Percentiles rank a stretch among this genome's conserved stretches.
These are phyloP conservation scores for Gulo gulo DNA, from an alignment of 2,113 vertebrate genomes.

Conservation along the genomic window DNA sequence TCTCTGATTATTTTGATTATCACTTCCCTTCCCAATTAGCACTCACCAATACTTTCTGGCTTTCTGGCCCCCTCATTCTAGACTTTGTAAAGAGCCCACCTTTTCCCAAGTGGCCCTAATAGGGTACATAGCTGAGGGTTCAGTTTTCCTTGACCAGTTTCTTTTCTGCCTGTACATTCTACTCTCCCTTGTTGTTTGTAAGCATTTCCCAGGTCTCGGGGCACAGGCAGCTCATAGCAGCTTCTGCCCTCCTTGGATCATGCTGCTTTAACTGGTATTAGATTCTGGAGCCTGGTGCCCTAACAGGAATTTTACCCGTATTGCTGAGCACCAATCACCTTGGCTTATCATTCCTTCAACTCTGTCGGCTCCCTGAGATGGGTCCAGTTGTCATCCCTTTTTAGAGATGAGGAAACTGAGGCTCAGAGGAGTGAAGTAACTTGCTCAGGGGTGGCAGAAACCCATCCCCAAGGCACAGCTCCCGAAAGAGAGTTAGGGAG, in stretches of 20 bases:
- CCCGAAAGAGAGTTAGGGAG: background rate
- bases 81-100: background rate
- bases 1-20: background rate
- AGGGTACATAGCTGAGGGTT: background rate
- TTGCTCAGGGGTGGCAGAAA: background rate
- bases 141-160: background rate
- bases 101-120: background rate
- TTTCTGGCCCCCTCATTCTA: background rate
- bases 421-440: background rate
- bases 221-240: background rate
- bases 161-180: background rate
- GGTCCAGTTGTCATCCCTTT: background rate
- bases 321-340: background rate
- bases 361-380: background rate
- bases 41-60: rapidly evolving
- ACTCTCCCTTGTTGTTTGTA: background rate
- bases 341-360: background rate
- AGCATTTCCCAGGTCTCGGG: background rate
- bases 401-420: background rate
- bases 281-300: background rate
- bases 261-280: background rate
- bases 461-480: background rate
- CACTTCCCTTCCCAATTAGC: background rate
- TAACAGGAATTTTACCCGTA: background rate
- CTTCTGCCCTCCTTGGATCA: background rate